Conservation (phyloP, 2,797 vertebrate species). For the Pipistrellus nathusii region DNA sequence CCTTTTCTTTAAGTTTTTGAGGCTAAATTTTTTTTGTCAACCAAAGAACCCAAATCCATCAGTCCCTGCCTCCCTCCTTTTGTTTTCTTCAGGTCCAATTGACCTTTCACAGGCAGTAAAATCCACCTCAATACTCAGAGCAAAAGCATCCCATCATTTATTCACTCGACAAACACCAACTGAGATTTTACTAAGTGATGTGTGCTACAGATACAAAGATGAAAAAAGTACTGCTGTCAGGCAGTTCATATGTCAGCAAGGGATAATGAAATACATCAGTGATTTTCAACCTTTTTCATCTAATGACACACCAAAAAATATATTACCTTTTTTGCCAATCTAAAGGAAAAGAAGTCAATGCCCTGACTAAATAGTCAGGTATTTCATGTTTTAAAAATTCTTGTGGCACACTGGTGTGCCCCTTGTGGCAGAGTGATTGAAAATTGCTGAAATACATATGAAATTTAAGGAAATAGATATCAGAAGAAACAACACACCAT, state of each 20-base stretch:
- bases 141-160: background rate
- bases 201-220: background rate
- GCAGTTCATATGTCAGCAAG: background rate
- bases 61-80: background rate
- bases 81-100: background rate
- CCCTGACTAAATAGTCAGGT: background rate
- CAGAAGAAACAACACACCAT: background rate
- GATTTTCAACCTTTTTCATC: background rate
- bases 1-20: background rate
- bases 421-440: too few species aligned
- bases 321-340: background rate
- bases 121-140: background rate
- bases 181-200: background rate
- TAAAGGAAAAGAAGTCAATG: background rate
- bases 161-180: background rate
- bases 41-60: background rate
- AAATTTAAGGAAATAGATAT: background rate
- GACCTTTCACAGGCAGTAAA: background rate
- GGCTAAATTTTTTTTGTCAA: background rate
- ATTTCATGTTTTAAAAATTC: background rate
- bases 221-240: background rate
- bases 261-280: background rate
- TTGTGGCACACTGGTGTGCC: too few species aligned
- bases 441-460: background rate
- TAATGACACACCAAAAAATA: background rate